phyloP scores from a whole-genome alignment of 2,888 invertebrate genomes.

The Melieria crassipennis region DNA sequence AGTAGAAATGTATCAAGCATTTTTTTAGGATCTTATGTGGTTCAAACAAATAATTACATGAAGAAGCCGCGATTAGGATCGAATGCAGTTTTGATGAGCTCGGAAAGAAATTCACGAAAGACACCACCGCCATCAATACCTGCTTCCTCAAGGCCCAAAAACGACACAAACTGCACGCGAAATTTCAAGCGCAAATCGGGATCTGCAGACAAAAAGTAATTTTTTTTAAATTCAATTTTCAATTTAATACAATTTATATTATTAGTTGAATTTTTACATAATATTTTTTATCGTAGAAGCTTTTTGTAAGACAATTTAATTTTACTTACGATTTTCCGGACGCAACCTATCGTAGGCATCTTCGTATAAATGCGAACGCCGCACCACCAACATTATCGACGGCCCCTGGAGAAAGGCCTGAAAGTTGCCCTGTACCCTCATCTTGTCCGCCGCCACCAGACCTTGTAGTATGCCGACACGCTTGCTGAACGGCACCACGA shows the following conservation, averaged over 20 bases:
- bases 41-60: constrained; percentile 61
- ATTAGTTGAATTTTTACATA: neutral
- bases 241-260: neutral
- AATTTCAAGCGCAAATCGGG: constrained; percentile 86
- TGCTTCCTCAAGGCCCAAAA: constrained; percentile 91
- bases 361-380: constrained; percentile 95
- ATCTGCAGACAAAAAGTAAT: constrained; percentile 68
- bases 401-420: constrained; percentile 81
- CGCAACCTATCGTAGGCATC: constrained; percentile 96
- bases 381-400: constrained; percentile 78
- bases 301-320: neutral
- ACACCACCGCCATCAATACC: constrained; percentile 98
- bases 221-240: neutral
- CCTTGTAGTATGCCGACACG: constrained; percentile 87
- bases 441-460: constrained; percentile 68
- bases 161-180: constrained; percentile 89
- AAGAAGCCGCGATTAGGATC: constrained; percentile 97
- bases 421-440: constrained; percentile 76
- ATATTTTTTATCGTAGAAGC: neutral
- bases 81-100: constrained; percentile 92
- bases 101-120: constrained; percentile 93
- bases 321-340: constrained; percentile 80
- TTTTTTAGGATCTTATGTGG: neutral
- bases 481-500: constrained; percentile 91
- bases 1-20: neutral